Evolutionary conservation across 2,888 invertebrate genomes (phyloP), one percentile per base, ranked within the genome.

Genomic region (Eupelmus urozonus): DNA sequence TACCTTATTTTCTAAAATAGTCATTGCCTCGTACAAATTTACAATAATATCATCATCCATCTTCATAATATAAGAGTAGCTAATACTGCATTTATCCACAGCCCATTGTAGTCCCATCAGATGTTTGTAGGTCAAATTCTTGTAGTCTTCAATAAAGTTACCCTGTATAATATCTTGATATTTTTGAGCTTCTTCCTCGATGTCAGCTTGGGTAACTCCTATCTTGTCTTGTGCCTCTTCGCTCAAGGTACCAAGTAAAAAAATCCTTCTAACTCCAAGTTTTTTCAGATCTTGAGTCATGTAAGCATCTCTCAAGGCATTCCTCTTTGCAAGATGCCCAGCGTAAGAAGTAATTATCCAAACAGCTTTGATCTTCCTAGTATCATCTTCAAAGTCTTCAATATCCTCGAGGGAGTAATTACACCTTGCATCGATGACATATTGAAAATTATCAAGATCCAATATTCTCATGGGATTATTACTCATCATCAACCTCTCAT

Each of bases 51-150:
- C 96, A 87, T 96, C 96, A 86, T 96, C 96, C 89, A 95, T 93
- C 92, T 96, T 96, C 40, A 96, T 91, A 34, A 96, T 91, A 83
- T 92, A 95, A 76, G 92, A 91, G 29, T 75, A 75, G 1, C 93
- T 92, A 13, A 91, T 89, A 0, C 85, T 85, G 84, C 96, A 96
- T 83, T 91, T 90, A n/a, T 90, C 90, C 0, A 92, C 90, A 0
- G 93, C 94, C 96, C 96, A 96, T 83, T 92, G 92, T 49, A 96
- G 87, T 0, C 96, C 96, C 95, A 96, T 96, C 0, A 95, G 87
- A 85, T 96, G 96, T 89, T 96, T 96, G 83, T 94, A 94, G 2
- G 95, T 96, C n/a, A 96, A 89, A 88, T 96, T 96, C 84, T 93
- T 92, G 84, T 96, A 96, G 60, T 94, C 93, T 90, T 96, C 96